These are phyloP conservation scores for Musca vetustissima DNA, from an alignment of 1,140 invertebrate species.

Conservation along the genomic window DNA sequence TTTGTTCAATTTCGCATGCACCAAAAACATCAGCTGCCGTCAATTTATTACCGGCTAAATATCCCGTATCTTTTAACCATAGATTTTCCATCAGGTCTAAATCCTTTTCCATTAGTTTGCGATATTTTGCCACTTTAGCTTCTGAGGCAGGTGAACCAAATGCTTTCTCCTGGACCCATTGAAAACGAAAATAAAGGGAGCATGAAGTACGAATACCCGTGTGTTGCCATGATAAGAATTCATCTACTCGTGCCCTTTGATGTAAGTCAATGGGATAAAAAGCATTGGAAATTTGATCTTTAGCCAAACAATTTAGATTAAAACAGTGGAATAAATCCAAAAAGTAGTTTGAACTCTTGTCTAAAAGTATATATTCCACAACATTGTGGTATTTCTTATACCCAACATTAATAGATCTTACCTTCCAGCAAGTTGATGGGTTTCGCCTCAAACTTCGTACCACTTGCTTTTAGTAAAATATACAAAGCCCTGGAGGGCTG, in stretches of 20 bases:
- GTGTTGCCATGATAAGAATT: conserved; percentile 87
- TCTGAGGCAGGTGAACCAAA: conserved; percentile 55
- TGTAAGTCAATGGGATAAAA: conserved; percentile 73
- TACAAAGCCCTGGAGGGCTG: conserved; percentile 72
- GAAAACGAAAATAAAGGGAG: conserved; percentile 67
- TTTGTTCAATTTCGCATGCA: conserved; percentile 80
- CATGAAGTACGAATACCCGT: conserved; percentile 67
- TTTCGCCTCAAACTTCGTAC: conserved; percentile 64
- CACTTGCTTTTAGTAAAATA: conserved; percentile 67
- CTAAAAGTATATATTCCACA: too few relatives aligned
- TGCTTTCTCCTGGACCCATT: conserved; percentile 59
- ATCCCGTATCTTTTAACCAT: conserved; percentile 66
- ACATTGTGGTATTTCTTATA: too few relatives aligned
- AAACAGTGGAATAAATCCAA: too few relatives aligned
- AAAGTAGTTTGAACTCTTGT: too few relatives aligned
- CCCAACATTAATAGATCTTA: too few relatives aligned
- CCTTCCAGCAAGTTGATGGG: conserved; percentile 64
- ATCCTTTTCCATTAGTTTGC: conserved; percentile 56
- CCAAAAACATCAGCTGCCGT: conserved; percentile 78
- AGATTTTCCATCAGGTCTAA: conserved; percentile 63
- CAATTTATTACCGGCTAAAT: conserved; percentile 66
- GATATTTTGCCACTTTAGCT: conserved; percentile 54
- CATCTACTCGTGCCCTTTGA: conserved; percentile 72
- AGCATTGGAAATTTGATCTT: conserved; percentile 58
- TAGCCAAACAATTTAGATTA: conserved; percentile 45